A percentile compares a stretch with the other conserved stretches of the same genome.
These are phyloP conservation scores for Anabacerthia variegaticeps DNA, from an alignment of 2,797 vertebrate species.

Conservation along the genomic window DNA sequence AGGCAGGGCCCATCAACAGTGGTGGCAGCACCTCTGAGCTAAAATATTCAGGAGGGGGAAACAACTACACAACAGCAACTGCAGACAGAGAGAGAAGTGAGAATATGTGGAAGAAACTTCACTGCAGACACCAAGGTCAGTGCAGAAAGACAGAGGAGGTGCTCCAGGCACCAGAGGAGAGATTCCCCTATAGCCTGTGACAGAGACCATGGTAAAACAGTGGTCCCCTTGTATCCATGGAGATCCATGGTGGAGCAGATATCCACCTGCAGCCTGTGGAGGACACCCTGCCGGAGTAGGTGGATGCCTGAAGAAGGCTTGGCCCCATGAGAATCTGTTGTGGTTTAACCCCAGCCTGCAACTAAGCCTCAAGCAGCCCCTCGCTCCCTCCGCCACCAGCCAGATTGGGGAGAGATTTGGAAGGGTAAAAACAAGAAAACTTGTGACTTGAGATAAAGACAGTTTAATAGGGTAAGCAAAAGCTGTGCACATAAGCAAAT, in stretches of 20 bases:
- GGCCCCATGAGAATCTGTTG: neutral
- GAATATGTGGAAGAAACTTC: neutral
- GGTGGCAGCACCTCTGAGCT: neutral
- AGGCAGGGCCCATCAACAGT: neutral
- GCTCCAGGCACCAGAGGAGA: neutral
- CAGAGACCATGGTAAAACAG: neutral
- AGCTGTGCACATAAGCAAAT: neutral
- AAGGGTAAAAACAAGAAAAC: neutral
- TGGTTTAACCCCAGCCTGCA: neutral
- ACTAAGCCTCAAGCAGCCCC: neutral
- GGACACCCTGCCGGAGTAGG: neutral
- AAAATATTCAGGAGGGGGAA: neutral
- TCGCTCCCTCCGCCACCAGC: no score
- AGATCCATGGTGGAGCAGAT: neutral
- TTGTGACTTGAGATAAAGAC: neutral
- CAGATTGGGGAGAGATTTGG: neutral
- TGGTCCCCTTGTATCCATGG: neutral
- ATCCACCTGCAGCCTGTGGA: neutral
- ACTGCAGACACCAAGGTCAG: neutral
- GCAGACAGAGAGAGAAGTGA: neutral
- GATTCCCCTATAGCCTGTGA: neutral
- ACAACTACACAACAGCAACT: neutral
- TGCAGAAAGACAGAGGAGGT: neutral
- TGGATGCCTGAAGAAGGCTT: neutral
- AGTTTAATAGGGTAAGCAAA: neutral